These are phyloP conservation scores for Trimorus sp. DNA, from an alignment of 2,888 invertebrate genomes.

Conservation along the genomic window DNA sequence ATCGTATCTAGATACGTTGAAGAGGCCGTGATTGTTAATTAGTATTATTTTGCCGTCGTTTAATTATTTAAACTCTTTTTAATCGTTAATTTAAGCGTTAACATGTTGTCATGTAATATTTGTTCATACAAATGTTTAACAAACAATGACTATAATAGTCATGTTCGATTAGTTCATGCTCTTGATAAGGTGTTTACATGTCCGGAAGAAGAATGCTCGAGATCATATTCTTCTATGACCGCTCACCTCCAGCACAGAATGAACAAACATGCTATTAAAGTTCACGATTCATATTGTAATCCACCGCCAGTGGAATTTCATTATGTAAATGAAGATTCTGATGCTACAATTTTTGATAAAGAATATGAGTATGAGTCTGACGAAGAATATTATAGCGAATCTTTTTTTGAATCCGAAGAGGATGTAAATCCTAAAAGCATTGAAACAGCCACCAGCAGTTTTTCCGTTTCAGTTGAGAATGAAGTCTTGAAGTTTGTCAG, in stretches of 20 bases:
- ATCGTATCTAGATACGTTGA: conserved; percentile 8
- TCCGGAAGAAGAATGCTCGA: conserved; percentile 17
- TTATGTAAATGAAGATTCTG: conserved; percentile 3
- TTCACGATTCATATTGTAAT: background rate
- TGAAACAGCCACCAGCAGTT: too few relatives aligned
- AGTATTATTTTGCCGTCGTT: background rate
- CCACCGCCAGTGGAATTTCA: background rate
- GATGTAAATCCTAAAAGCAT: too few relatives aligned
- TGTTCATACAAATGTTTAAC: conserved; percentile 28
- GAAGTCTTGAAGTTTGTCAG: conserved; percentile 11
- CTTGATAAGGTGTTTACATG: conserved; percentile 20
- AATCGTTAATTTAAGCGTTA: background rate
- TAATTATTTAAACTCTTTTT: conserved; percentile 5
- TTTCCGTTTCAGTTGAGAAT: too few relatives aligned
- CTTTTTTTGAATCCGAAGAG: too few relatives aligned
- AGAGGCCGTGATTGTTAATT: background rate
- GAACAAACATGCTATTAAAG: conserved; percentile 7
- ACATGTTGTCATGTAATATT: conserved; percentile 10
- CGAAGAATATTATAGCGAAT: too few relatives aligned
- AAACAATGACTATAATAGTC: conserved; percentile 20
- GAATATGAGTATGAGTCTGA: background rate
- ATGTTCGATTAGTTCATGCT: conserved; percentile 24
- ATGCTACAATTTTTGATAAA: conserved; percentile 3
- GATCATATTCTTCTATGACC: conserved; percentile 15
- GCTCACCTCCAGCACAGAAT: conserved; percentile 20